Evolutionary conservation across 2,113 vertebrate genomes (phyloP), one percentile per base, ranked within the genome.

Genomic region (Cinclus mexicanus): DNA sequence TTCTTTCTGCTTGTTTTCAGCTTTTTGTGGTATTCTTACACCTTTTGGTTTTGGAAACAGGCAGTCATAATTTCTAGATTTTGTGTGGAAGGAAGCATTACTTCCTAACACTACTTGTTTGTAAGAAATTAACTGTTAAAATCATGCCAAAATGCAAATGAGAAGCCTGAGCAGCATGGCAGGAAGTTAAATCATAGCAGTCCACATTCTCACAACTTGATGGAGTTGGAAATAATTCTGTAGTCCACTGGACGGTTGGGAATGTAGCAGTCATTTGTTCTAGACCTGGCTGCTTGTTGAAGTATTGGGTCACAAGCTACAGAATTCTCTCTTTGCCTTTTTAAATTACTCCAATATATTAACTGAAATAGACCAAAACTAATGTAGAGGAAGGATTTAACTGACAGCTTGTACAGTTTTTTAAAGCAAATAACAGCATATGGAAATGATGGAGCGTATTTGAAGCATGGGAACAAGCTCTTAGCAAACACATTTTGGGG

Each of bases 71-170:
- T 75, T 90, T 72, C 76, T 74, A 60, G 79, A 44, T 83, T 78
- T 78, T 70, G 11, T 53, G 49, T 64, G 47, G 70, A 96, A 95
- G 64, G 64, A 95, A 94, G 47, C 49, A 47, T 63, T 88, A 70
- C 78, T 83, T 95, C 63, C 83, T 71, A 96, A 92, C 72, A 72
- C 69, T 79, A 71, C 80, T 68, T 82, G 44, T 87, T 94, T 94
- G 86, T 92, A 76, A 84, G 65, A 92, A 96, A 95, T 95, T 79
- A 96, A 82, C 80, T 81, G 53, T 31, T 89, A 94, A 95, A 94
- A 72, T 92, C 64, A 89, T 61, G 65, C 92, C 90, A 96, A 94
- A 95, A 96, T 90, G 93, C 94, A 96, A 96, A 95, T 87, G 85
- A 93, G 41, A 28, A 69, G 85, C 53, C 57, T 64, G 72, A 92